phyloP scores from a whole-genome alignment of 2,888 invertebrate genomes.

The Abrostola triplasia region DNA sequence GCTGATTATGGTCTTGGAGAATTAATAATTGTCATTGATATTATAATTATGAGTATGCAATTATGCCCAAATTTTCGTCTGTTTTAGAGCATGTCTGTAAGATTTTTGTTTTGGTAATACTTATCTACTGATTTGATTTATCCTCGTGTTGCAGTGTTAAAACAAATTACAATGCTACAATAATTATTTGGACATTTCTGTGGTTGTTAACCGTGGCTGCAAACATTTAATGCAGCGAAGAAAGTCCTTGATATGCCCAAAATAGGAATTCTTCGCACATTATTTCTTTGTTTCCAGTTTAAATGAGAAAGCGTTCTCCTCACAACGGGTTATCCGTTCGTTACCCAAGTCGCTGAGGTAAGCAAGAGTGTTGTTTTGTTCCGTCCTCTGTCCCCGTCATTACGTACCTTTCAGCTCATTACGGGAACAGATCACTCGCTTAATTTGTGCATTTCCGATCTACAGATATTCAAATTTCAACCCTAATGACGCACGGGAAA shows the following conservation, averaged over 20 bases:
- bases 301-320: slow-evolving; percentile 65
- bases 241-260: background rate
- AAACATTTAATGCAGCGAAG: background rate
- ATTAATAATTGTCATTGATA: no score
- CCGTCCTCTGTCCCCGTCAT: slow-evolving; percentile 77
- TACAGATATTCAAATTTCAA: slow-evolving; percentile 87
- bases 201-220: no score
- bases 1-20: no score
- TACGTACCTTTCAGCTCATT: slow-evolving; percentile 86
- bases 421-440: slow-evolving; percentile 87
- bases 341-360: slow-evolving; percentile 79
- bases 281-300: background rate
- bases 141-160: no score
- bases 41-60: no score
- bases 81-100: no score
- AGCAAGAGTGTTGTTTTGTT: slow-evolving; percentile 86
- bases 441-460: slow-evolving; percentile 89
- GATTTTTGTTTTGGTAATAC: no score
- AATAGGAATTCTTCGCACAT: background rate
- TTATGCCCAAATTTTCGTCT: no score
- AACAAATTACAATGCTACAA: no score
- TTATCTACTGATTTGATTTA: no score
- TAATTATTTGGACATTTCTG: no score
- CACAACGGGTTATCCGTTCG: slow-evolving; percentile 60
- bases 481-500: slow-evolving; percentile 87